Evolutionary conservation across 2,113 vertebrate genomes (phyloP), one percentile per base, ranked within the genome.

Genomic region (Pedetes capensis): DNA sequence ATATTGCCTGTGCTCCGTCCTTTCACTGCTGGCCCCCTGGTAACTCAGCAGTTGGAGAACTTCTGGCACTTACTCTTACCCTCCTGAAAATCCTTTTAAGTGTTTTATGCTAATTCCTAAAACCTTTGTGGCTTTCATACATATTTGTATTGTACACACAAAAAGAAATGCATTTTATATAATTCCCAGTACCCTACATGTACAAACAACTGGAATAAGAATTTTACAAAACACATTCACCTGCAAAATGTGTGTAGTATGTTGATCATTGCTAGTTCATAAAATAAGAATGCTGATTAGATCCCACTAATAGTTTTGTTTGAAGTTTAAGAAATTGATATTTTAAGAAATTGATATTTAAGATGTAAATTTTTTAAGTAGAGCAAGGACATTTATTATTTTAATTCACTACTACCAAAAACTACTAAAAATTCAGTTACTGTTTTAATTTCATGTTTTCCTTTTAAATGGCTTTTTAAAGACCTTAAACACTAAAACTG

Each of bases 391-490:
- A 87, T 61, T 63, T 93, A 78, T 89, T 96, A 92, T 95, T 93
- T 96, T 89, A 93, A 96, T 89, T 92, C 25, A 82, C 12, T 86
- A 47, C 17, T 79, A 79, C 34, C 51, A 95, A 92, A 71, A 81
- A 44, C 29, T 92, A 27, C 78, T 96, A 80, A 94, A 81, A 93
- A 81, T 68, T 75, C 89, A 78, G n/a, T 89, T 83, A 95, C 25
- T 88, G 37, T 80, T 95, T 95, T 83, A 87, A 93, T 87, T 91
- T 95, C 11, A 63, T 55, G 20, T 64, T 93, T 86, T 86, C 53
- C 3, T 88, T 87, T 42, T 61, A 90, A 85, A 63, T 78, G 29
- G 18, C 42, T 27, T 69, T 94, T 74, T 68, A 83, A 82, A 47
- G 23, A 5, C 22, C 37, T 95, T 80, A 37, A 91, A 83, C 64